Percentiles rank a stretch among this genome's conserved stretches.
These are phyloP conservation scores for Probaryconus sp. DNA, from an alignment of 1,140 invertebrate genomes.

Conservation along the genomic window DNA sequence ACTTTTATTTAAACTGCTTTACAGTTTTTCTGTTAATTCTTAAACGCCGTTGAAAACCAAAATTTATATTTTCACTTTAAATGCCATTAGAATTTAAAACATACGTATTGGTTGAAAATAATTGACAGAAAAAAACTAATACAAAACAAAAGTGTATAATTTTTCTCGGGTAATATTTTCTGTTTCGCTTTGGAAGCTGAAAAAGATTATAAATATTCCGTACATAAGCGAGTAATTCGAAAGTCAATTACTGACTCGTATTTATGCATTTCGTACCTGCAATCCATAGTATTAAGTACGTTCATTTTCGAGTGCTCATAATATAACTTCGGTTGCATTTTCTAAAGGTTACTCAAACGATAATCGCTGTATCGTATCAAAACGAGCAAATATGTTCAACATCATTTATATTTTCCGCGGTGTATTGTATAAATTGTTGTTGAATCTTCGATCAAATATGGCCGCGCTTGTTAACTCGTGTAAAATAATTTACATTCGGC, in stretches of 20 bases:
- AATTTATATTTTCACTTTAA: too few relatives aligned
- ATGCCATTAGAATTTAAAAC: too few relatives aligned
- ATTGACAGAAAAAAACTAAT: too few relatives aligned
- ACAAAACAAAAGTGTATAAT: too few relatives aligned
- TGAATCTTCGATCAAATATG: conserved; percentile 25
- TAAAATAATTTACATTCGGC: conserved; percentile 16
- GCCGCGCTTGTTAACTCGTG: conserved; percentile 21
- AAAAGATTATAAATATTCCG: conserved; percentile 18
- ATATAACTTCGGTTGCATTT: conserved; percentile 13
- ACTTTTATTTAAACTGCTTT: too few relatives aligned
- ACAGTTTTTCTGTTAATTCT: too few relatives aligned
- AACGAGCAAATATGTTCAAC: conserved; percentile 3
- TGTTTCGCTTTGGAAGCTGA: too few relatives aligned
- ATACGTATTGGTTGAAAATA: too few relatives aligned
- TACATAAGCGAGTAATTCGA: conserved; percentile 20
- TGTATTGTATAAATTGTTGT: conserved; percentile 42
- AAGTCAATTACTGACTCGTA: conserved; percentile 19
- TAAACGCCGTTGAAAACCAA: too few relatives aligned
- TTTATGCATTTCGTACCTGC: conserved; percentile 22
- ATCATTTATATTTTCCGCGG: conserved; percentile 35
- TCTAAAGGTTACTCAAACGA: conserved; percentile 25
- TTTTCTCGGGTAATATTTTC: too few relatives aligned
- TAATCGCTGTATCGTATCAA: conserved; percentile 27
- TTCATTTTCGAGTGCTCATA: conserved; percentile 32
- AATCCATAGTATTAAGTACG: conserved; percentile 22